Evolutionary conservation across 2,888 invertebrate genomes (phyloP), one percentile per base, ranked within the genome.

Genomic region (Molanna angustata): DNA sequence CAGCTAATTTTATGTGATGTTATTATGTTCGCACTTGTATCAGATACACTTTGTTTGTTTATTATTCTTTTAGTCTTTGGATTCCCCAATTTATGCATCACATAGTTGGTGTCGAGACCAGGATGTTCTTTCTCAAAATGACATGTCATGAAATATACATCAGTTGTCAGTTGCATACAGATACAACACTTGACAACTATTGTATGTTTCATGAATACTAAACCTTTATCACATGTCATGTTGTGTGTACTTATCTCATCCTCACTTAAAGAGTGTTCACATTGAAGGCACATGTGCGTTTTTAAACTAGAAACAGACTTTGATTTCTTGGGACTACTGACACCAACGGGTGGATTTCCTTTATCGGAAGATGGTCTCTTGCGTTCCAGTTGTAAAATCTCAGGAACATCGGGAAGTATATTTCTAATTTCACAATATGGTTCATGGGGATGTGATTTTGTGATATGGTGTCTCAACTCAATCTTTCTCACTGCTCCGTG

Each of bases 111-210:
- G 0, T 61, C 60, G 1, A 54, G 40, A 17, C 61, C 59, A 0
- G 66, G 61, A 43, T 76, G 75, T 1, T 16, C 16, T 0, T 22
- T 17, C 1, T 59, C 58, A 56, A 76, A 73, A 51, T 80, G 81
- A 0, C 64, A 64, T 20, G 68, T 54, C 18, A 75, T 62, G 0
- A 64, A 61, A 14, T 61, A 35, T n/a, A 72, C 60, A 2, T 67
- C 63, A 0, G 64, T 60, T 0, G 71, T 65, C 0, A 76, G 64
- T 2, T 61, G 66, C 6, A 65, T 58, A 54, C 81, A 81, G 6
- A 67, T 63, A 11, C 69, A 67, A 56, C 81, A 81, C 52, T 74
- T 74, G 7, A 72, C 67, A 0, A 78, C 72, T 0, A 74, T 61
- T 0, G 66, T 64, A 0, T 72, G 76, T 31, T 67, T 65, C 21